phyloP scores from a whole-genome alignment of 2,797 vertebrate species.

The Percopsis omiscomaycus region DNA sequence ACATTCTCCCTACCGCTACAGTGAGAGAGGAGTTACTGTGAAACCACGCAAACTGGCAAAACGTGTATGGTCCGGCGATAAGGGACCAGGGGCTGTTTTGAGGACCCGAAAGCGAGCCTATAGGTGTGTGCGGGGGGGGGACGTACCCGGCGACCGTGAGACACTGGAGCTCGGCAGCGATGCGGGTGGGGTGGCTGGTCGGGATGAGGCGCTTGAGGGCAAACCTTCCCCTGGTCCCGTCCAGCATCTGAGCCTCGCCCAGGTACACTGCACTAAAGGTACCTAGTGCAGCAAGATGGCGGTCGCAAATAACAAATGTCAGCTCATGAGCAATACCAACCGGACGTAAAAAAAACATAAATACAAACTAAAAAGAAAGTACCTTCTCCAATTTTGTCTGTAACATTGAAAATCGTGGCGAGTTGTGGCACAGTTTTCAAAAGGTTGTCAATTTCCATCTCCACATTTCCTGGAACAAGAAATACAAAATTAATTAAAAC shows the following conservation, averaged over 20 bases:
- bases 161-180: constrained; percentile 97
- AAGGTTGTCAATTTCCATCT: constrained; percentile 87
- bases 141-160: constrained; percentile 90
- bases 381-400: constrained; percentile 97
- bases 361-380: constrained; percentile 6
- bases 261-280: constrained; percentile 98
- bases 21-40: constrained; percentile 23
- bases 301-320: too few species aligned
- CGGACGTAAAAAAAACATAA: neutral
- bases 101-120: too few species aligned
- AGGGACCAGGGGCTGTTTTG: neutral
- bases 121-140: neutral
- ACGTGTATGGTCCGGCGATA: neutral
- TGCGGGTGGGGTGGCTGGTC: constrained; percentile 92
- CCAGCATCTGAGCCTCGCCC: constrained; percentile 84
- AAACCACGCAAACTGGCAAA: neutral
- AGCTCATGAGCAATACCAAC: too few species aligned
- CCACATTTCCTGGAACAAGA: constrained; percentile 74
- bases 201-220: constrained; percentile 97
- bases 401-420: constrained; percentile 84
- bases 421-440: constrained; percentile 92
- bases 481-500: neutral
- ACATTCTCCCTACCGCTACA: constrained; percentile 93
- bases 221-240: constrained; percentile 86
- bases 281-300: constrained; percentile 68